A percentile compares a stretch with the other conserved stretches of the same genome.
These are phyloP conservation scores for Cassiopea xamachana DNA, from an alignment of 30 jellyfish, hydroid and myxozoan species.

Conservation along the genomic window DNA sequence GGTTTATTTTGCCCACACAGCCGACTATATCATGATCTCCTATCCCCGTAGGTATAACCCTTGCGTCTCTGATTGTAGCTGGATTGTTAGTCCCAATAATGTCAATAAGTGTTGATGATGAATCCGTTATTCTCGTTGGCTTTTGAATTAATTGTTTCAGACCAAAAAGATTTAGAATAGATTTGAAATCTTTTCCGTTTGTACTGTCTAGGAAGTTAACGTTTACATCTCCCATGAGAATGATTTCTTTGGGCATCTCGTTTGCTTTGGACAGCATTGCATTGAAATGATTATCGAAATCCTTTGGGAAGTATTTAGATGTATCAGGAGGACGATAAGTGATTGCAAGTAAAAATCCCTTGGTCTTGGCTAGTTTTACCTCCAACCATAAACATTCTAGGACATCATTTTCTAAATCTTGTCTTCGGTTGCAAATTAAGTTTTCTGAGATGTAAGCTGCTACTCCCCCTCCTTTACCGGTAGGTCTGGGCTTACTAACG, in stretches of 20 bases:
- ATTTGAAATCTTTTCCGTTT: conserved; percentile 29
- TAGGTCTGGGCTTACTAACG: conserved; percentile 31
- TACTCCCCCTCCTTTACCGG: conserved; percentile 61
- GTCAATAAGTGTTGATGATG: conserved; percentile 68
- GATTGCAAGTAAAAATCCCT: conserved; percentile 29
- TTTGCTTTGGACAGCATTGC: conserved; percentile 1
- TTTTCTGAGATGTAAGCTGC: conserved; percentile 80
- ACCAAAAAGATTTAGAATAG: conserved; percentile 21
- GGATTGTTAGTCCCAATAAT: conserved; percentile 69
- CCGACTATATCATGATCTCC: conserved; percentile 87
- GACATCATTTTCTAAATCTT: conserved; percentile 47
- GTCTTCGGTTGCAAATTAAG: conserved; percentile 63
- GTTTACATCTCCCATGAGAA: conserved; percentile 76
- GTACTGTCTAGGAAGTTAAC: conserved; percentile 44
- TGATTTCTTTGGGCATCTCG: conserved; percentile 21
- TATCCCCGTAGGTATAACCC: conserved; percentile 73
- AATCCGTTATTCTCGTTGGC: conserved; percentile 73
- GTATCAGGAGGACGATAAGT: conserved; percentile 74
- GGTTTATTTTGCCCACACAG: conserved; percentile 74
- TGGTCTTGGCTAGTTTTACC: conserved; percentile 63
- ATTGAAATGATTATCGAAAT: conserved; percentile 16
- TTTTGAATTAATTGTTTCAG: conserved; percentile 64
- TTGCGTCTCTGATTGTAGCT: conserved; percentile 74
- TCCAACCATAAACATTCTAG: conserved; percentile 65
- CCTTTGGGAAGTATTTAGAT: conserved; percentile 34